These are phyloP conservation scores for Microchirus variegatus DNA, from an alignment of 2,797 vertebrate species.

Conservation along the genomic window DNA sequence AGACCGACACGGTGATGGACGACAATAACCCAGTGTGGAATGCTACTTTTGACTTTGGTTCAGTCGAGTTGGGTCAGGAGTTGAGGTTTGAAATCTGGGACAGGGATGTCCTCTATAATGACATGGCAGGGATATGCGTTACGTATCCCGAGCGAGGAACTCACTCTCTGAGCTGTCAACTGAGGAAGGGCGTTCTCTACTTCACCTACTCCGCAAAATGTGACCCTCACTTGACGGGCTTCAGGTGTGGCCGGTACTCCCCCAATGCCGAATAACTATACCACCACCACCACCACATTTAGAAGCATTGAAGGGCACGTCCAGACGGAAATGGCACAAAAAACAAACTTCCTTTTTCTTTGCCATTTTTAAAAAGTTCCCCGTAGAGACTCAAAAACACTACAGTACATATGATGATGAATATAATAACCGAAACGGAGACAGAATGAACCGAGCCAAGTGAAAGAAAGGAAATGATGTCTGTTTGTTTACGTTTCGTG, in stretches of 20 bases:
- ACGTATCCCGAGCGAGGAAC: slow-evolving; percentile 71
- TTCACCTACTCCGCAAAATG: slow-evolving; percentile 80
- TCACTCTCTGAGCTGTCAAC: slow-evolving; percentile 78
- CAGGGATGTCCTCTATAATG: slow-evolving; percentile 83
- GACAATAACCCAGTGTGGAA: slow-evolving; percentile 84
- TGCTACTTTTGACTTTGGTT: slow-evolving; percentile 73
- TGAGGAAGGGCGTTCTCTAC: slow-evolving; percentile 79
- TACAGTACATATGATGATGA: too few relatives aligned
- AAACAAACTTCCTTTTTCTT: too few relatives aligned
- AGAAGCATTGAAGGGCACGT: too few relatives aligned
- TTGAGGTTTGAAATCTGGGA: slow-evolving; percentile 90
- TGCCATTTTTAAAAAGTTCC: too few relatives aligned
- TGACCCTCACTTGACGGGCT: slow-evolving; percentile 80
- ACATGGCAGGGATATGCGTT: slow-evolving; percentile 83
- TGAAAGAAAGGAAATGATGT: too few relatives aligned
- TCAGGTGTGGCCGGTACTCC: slow-evolving; percentile 82
- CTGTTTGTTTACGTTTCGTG: too few relatives aligned
- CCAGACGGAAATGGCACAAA: too few relatives aligned
- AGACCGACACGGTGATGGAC: slow-evolving; percentile 77
- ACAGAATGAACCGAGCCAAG: too few relatives aligned
- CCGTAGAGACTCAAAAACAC: too few relatives aligned
- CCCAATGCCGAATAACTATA: slow-evolving; percentile 60
- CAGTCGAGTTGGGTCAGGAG: slow-evolving; percentile 75
- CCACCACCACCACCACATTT: not conserved
- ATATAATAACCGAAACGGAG: too few relatives aligned